Conservation (phyloP, 2,888 invertebrate species). For the Dorcus hopei region DNA sequence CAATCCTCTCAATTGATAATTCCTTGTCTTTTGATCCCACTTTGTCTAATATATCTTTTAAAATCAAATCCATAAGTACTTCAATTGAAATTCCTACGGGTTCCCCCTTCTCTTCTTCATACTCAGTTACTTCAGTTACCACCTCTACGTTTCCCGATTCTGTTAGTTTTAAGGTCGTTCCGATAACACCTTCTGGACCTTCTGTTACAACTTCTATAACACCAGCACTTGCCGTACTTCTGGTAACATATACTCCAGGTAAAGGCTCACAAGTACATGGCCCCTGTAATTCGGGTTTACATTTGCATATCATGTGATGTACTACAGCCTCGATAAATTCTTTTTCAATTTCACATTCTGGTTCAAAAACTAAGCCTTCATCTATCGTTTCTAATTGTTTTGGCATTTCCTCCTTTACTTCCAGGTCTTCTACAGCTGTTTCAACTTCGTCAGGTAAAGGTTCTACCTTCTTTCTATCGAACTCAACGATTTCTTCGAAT, state of each 20-base stretch:
- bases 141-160: conserved; percentile 45
- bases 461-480: too few species aligned
- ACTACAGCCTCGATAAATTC: conserved; percentile 10
- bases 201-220: conserved; percentile 44
- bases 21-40: too few species aligned
- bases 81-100: not conserved
- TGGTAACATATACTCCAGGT: conserved; percentile 35
- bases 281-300: conserved; percentile 12
- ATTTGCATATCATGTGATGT: conserved; percentile 22
- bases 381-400: too few species aligned
- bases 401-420: too few species aligned
- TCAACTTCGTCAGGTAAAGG: too few species aligned
- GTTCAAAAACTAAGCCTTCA: too few species aligned
- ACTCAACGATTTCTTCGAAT: too few species aligned
- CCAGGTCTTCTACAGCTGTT: too few species aligned
- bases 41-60: too few species aligned
- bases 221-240: conserved; percentile 42
- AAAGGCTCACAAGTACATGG: not conserved
- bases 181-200: conserved; percentile 44
- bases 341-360: not conserved
- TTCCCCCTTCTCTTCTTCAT: not conserved
- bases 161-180: conserved; percentile 41
- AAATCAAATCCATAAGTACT: too few species aligned
- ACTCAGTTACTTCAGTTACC: conserved; percentile 34
- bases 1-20: too few species aligned